These are phyloP conservation scores for Micropoecilia bifurca DNA, from an alignment of 2,797 vertebrate genomes.

Conservation along the genomic window DNA sequence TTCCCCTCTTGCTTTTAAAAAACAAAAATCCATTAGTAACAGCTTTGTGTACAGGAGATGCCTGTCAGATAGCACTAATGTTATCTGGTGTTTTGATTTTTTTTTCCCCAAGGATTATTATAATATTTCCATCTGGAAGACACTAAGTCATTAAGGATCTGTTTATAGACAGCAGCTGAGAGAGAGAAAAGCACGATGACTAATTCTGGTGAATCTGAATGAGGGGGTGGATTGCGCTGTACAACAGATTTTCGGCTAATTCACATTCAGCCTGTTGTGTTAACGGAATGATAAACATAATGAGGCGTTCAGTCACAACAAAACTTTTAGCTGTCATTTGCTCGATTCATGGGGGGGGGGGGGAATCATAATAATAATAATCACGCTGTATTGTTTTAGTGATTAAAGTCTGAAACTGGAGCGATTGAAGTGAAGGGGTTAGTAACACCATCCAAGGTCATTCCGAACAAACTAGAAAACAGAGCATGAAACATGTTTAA, in stretches of 20 bases:
- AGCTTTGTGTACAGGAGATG: background rate
- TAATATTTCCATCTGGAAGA: slow-evolving; percentile 43
- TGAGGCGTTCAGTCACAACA: slow-evolving; percentile 57
- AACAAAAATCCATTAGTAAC: background rate
- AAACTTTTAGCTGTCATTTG: slow-evolving; percentile 19
- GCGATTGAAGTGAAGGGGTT: background rate
- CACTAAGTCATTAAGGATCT: slow-evolving; percentile 30
- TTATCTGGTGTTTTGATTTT: slow-evolving; percentile 18
- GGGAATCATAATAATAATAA: background rate
- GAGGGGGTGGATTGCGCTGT: slow-evolving; percentile 27
- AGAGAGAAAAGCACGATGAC: slow-evolving; percentile 53
- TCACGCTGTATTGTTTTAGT: background rate
- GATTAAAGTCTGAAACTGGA: slow-evolving; percentile 12
- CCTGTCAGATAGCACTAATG: slow-evolving; percentile 6
- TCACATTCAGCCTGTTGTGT: slow-evolving; percentile 1
- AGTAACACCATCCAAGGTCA: background rate
- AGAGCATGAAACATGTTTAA: background rate
- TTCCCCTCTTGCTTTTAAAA: background rate
- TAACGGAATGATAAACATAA: slow-evolving; percentile 21
- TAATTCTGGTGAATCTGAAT: slow-evolving; percentile 32
- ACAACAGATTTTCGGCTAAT: slow-evolving; percentile 11
- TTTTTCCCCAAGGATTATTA: background rate
- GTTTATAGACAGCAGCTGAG: slow-evolving; percentile 50
- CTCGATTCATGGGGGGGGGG: background rate
- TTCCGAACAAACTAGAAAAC: background rate